A percentile compares a stretch with the other conserved stretches of the same genome.
Conservation (phyloP, 37 sponge, comb jelly and placozoan species). For the Sycon ciliatum region DNA sequence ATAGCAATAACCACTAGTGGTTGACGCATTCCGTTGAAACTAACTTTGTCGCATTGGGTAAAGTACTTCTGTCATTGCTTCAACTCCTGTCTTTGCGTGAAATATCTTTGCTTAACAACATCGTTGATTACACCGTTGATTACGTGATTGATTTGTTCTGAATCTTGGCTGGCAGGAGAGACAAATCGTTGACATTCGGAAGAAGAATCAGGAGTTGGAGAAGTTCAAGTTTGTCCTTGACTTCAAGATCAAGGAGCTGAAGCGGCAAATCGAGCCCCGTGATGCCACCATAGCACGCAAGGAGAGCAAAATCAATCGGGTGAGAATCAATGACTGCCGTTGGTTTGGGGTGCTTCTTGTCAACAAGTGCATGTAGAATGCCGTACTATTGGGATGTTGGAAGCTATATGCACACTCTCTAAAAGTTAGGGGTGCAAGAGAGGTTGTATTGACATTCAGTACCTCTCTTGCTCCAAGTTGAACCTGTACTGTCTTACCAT, state of each 20-base stretch:
- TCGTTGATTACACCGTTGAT: no score
- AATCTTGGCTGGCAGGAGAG: constrained; percentile 84
- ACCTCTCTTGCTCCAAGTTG: no score
- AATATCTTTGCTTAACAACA: no score
- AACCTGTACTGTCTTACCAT: no score
- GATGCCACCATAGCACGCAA: constrained; percentile 88
- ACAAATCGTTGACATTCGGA: constrained; percentile 92
- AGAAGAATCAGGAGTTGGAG: constrained; percentile 98
- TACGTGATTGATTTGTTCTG: no score
- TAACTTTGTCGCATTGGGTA: no score
- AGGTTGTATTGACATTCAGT: not conserved
- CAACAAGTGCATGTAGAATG: not conserved
- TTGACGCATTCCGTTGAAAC: no score
- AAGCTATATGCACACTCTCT: not conserved
- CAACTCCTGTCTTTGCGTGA: no score
- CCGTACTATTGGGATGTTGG: not conserved
- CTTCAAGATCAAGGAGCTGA: constrained; percentile 97
- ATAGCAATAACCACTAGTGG: no score
- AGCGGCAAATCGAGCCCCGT: constrained; percentile 87
- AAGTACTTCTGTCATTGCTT: no score
- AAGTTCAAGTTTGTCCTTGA: constrained; percentile 99
- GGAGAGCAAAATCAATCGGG: constrained; percentile 90
- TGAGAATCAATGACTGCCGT: constrained; percentile 12
- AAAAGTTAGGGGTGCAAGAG: not conserved
- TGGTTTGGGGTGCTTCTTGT: not conserved